These are phyloP conservation scores for Ramazzottius varieornatus DNA, from an alignment of 2,888 invertebrate species.

Conservation along the genomic window DNA sequence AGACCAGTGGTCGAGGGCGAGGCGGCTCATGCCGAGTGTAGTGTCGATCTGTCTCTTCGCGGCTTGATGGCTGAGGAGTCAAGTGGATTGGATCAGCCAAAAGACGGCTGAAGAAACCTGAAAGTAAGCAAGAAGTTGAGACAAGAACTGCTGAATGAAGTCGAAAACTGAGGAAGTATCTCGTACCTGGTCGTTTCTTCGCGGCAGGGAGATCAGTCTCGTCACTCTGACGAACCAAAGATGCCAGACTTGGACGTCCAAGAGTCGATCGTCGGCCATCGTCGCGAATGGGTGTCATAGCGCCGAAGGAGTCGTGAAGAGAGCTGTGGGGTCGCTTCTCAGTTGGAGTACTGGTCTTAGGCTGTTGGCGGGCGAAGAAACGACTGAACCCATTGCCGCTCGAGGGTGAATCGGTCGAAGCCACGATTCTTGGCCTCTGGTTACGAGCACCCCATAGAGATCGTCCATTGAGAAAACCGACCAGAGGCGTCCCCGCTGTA, in stretches of 20 bases:
- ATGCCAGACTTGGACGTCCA: not conserved
- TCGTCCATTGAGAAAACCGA: too few species aligned
- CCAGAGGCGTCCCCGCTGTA: too few species aligned
- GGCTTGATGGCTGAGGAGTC: not conserved
- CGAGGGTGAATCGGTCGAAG: not conserved
- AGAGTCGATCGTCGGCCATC: not conserved
- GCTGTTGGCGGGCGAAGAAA: not conserved
- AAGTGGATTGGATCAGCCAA: not conserved
- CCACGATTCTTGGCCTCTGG: too few species aligned
- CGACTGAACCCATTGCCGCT: not conserved
- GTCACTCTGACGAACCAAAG: not conserved
- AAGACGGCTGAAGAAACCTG: not conserved
- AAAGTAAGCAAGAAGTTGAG: too few species aligned
- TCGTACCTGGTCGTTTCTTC: too few species aligned
- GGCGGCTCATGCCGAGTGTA: not conserved
- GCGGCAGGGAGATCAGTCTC: too few species aligned
- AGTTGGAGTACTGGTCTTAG: not conserved
- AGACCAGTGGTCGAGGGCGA: not conserved
- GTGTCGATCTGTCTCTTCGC: not conserved
- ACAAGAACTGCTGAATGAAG: too few species aligned
- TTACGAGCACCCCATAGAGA: too few species aligned
- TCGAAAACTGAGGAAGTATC: too few species aligned
- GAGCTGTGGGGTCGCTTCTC: not conserved
- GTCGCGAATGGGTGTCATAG: not conserved
- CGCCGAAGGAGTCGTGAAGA: not conserved